phyloP scores from a whole-genome alignment of 2,797 vertebrate genomes.

The Peromyscus eremicus region DNA sequence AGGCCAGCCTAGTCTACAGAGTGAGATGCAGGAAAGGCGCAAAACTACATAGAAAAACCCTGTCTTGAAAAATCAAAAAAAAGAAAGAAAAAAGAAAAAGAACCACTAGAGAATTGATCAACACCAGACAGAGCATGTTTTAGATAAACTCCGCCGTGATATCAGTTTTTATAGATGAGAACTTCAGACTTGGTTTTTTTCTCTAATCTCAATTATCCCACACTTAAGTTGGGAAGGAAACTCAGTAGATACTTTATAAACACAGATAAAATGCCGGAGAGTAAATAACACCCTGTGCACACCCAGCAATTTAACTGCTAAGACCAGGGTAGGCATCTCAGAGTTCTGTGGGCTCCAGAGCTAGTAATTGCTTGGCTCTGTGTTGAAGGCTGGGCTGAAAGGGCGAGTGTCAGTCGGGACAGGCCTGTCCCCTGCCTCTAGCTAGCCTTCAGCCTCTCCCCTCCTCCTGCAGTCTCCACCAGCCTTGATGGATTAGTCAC shows the following conservation, averaged over 20 bases:
- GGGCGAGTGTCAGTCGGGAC: background rate
- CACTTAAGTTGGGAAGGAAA: conserved; percentile 67
- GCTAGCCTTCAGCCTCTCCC: background rate
- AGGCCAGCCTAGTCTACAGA: too few species aligned
- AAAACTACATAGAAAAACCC: too few species aligned
- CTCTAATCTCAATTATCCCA: conserved; percentile 41
- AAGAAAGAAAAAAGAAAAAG: background rate
- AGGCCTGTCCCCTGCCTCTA: background rate
- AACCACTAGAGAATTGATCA: conserved; percentile 48
- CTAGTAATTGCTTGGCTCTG: background rate
- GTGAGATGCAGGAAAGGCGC: too few species aligned
- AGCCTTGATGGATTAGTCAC: background rate
- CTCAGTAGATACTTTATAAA: conserved; percentile 55
- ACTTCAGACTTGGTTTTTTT: conserved; percentile 53
- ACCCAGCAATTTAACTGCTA: conserved; percentile 59
- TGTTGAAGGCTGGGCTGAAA: conserved; percentile 21
- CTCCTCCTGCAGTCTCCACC: background rate
- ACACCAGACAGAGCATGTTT: conserved; percentile 36
- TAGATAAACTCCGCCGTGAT: conserved; percentile 49
- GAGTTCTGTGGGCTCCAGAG: background rate
- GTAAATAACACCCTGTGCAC: conserved; percentile 71
- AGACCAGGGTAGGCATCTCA: background rate
- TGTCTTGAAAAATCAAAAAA: too few species aligned
- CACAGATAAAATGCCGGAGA: conserved; percentile 49
- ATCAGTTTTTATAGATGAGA: conserved; percentile 41